Percentiles rank a stretch among this genome's conserved stretches.
These are phyloP conservation scores for Tamias sibiricus DNA, from an alignment of 2,113 vertebrate species.

Conservation along the genomic window DNA sequence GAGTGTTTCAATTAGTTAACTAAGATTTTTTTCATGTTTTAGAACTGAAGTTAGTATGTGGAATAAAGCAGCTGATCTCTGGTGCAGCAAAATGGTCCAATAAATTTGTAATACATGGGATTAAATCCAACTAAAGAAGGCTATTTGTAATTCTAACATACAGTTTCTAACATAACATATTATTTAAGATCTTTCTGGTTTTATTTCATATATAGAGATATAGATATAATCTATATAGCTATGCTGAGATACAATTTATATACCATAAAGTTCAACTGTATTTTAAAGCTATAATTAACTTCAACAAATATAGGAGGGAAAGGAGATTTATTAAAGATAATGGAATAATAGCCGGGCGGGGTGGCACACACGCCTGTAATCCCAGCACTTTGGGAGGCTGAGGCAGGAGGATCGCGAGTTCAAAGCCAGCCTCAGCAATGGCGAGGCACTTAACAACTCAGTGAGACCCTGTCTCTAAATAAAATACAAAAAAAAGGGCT, in stretches of 20 bases:
- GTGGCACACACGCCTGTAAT: too few relatives aligned
- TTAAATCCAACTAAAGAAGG: neutral
- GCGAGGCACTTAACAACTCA: too few relatives aligned
- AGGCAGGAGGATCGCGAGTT: too few relatives aligned
- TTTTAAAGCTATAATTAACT: neutral
- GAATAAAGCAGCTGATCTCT: slow-evolving; percentile 24
- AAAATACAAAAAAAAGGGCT: too few relatives aligned
- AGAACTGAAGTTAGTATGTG: slow-evolving; percentile 26
- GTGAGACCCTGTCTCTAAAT: too few relatives aligned
- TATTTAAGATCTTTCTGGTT: neutral
- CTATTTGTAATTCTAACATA: neutral
- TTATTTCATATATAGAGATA: neutral
- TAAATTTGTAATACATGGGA: neutral
- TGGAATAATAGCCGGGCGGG: too few relatives aligned
- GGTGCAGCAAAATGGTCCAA: neutral
- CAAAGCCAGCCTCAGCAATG: too few relatives aligned
- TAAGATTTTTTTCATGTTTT: slow-evolving; percentile 58
- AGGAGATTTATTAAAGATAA: neutral
- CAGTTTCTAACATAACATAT: too few relatives aligned
- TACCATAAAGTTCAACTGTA: neutral
- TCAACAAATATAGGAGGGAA: slow-evolving; percentile 38
- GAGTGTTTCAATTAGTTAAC: slow-evolving; percentile 71
- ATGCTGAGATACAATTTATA: neutral
- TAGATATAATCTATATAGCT: neutral
- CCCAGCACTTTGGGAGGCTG: too few relatives aligned